Conservation (phyloP, 2,113 vertebrate genomes). For the Pholis gunnellus region DNA sequence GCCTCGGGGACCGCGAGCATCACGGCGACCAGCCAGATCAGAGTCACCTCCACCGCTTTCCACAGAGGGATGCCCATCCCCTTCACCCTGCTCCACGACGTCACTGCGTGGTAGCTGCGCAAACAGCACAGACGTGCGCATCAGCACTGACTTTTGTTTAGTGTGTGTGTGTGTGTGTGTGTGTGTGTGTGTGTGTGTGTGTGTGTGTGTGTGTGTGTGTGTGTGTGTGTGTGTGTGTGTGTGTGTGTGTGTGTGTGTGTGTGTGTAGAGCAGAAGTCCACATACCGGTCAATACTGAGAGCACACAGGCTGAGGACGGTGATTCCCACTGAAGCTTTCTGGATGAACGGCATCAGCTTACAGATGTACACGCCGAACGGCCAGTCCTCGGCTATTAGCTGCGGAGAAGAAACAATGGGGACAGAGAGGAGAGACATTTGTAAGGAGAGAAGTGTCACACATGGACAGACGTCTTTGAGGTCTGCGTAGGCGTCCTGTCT, state of each 20-base stretch:
- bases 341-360: conserved; percentile 91
- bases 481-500: conserved; percentile 20
- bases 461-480: neutral
- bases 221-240: neutral
- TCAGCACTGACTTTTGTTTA: neutral
- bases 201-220: neutral
- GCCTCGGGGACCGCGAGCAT: conserved; percentile 89
- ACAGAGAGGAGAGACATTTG: neutral
- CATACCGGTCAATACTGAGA: conserved; percentile 92
- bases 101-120: conserved; percentile 91
- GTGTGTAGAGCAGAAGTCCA: neutral
- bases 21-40: conserved; percentile 90
- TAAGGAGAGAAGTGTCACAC: conserved; percentile 26
- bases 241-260: neutral
- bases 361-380: conserved; percentile 90
- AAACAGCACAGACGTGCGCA: neutral
- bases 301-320: conserved; percentile 93
- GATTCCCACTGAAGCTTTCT: conserved; percentile 92
- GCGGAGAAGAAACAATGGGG: conserved; percentile 24
- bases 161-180: neutral
- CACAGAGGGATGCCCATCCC: conserved; percentile 93
- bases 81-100: conserved; percentile 93
- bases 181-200: conserved; percentile 3
- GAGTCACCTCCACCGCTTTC: conserved; percentile 89
- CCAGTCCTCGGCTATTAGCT: conserved; percentile 92